Percentiles rank a stretch among this genome's conserved stretches.
These are phyloP conservation scores for Morone saxatilis DNA, from an alignment of 2,113 vertebrate species.

Conservation along the genomic window DNA sequence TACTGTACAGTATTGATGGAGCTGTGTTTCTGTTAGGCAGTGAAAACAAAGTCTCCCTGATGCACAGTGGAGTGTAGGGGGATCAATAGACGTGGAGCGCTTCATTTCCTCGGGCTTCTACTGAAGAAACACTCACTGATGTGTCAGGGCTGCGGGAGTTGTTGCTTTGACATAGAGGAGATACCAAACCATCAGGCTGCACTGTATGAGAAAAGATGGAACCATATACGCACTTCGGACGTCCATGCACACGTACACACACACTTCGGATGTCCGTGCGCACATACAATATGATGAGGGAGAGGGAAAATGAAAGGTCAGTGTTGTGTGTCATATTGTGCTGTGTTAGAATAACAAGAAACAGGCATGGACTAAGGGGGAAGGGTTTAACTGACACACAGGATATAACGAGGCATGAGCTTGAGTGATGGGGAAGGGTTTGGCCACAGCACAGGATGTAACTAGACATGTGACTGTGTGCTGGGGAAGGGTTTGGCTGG, in stretches of 20 bases:
- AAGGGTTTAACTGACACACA: conserved; percentile 74
- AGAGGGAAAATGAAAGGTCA: conserved; percentile 57
- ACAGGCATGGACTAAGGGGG: conserved; percentile 57
- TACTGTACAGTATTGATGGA: conserved; percentile 83
- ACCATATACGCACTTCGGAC: conserved; percentile 22
- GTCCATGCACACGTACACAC: conserved; percentile 19
- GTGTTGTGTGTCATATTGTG: conserved; percentile 55
- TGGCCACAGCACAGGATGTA: conserved; percentile 75
- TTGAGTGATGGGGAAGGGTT: conserved; percentile 78
- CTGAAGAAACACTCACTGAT: conserved; percentile 82
- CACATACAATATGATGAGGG: conserved; percentile 29
- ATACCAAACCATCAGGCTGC: conserved; percentile 68
- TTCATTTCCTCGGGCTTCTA: conserved; percentile 82
- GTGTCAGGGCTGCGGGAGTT: conserved; percentile 78
- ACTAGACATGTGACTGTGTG: conserved; percentile 72
- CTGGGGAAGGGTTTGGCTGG: conserved; percentile 77
- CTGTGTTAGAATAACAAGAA: conserved; percentile 73
- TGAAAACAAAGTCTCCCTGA: conserved; percentile 84
- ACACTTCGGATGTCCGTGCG: conserved; percentile 2
- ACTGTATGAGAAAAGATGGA: conserved; percentile 38
- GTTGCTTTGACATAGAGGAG: conserved; percentile 71
- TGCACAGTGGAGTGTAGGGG: conserved; percentile 80
- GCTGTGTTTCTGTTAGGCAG: conserved; percentile 84
- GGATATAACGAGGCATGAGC: conserved; percentile 73
- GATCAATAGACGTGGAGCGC: conserved; percentile 83